Evolutionary conservation across 2,888 invertebrate species (phyloP).

Genomic region (Drymonia ruficornis): DNA sequence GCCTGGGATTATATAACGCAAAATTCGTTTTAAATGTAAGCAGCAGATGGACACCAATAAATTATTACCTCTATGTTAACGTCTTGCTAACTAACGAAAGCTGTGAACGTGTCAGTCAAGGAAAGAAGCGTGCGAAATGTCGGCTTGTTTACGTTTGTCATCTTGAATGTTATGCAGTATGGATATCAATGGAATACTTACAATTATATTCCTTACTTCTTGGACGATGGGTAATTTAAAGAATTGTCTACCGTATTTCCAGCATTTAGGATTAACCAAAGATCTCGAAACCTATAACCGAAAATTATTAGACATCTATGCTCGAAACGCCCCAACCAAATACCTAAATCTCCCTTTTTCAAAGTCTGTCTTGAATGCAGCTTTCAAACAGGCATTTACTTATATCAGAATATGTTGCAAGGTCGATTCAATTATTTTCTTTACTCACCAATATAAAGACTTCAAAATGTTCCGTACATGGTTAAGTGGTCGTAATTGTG

Average conservation of each 20-base stretch:
- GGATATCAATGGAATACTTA: too few species aligned
- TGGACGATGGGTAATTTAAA: too few species aligned
- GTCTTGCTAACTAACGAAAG: conserved; percentile 48
- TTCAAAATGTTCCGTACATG: conserved; percentile 31
- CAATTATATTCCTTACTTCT: too few species aligned
- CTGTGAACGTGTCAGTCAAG: conserved; percentile 47
- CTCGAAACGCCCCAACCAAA: too few species aligned
- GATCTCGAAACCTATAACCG: too few species aligned
- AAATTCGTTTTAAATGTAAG: conserved; percentile 56
- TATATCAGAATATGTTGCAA: conserved; percentile 18
- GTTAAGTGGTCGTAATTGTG: conserved; percentile 49
- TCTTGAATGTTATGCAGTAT: not conserved
- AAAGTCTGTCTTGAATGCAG: too few species aligned
- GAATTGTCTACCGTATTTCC: too few species aligned
- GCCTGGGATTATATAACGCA: conserved; percentile 52
- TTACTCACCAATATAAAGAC: conserved; percentile 25
- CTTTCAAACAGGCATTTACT: not conserved
- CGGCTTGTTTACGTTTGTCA: conserved; percentile 8
- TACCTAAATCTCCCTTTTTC: too few species aligned
- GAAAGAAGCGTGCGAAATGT: conserved; percentile 29
- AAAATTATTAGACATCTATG: too few species aligned
- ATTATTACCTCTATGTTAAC: conserved; percentile 55
- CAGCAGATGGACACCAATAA: conserved; percentile 65
- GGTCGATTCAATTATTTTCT: conserved; percentile 35
- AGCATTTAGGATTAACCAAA: too few species aligned